Base-by-base conservation (phyloP, 1,140 invertebrate species). In the Bombus soroeensis region DNA sequence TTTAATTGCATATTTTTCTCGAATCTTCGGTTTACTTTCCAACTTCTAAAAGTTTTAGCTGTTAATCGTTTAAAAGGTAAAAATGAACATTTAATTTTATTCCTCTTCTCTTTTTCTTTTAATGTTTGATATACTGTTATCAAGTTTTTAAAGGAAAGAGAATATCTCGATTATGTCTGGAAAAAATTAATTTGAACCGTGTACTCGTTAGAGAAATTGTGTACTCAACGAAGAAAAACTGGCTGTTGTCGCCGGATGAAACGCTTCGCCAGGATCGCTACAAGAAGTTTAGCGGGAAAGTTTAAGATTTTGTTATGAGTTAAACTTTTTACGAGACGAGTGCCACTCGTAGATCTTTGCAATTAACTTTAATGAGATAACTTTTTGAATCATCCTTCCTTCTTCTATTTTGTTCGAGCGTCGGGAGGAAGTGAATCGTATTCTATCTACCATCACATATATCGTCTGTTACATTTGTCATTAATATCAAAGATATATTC, bases 311-410 rank as follows among this genome's bases (percentile, higher is more conserved):
- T 59, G 34, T 62, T 71, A 59, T 82, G 25, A 43, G 41, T 34
- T 41, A 25, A 78, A 1, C 47, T 43, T 25, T 62, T 32, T 37
- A 70, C 74, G 34, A 59, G 25, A 15, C 18, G 18, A 76, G 53
- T 37, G 28, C 9, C 37, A 28, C 25, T 78, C 53, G 9, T 34
- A 62, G 64, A 53, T 81, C 32, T 72, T 70, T 62, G 53, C 32
- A 74, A 47, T 70, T 81, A 72, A 66, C 62, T 85, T 86, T 86
- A 86, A 87, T 70, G 62, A 87, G 53, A 71, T 81, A 75, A 70
- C 32, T 59, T 80, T 79, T 66, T 62, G 70, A 62, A 9, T 76
- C 37, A 9, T 34, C 9, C 12, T 25, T 15, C 28, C 28, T 13
- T 28, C 6, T 22, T 2, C 34, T 37, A 0, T 75, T 28, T 2